These are phyloP conservation scores for Hippopotamus amphibius DNA, from an alignment of 2,113 vertebrate genomes.

Conservation along the genomic window DNA sequence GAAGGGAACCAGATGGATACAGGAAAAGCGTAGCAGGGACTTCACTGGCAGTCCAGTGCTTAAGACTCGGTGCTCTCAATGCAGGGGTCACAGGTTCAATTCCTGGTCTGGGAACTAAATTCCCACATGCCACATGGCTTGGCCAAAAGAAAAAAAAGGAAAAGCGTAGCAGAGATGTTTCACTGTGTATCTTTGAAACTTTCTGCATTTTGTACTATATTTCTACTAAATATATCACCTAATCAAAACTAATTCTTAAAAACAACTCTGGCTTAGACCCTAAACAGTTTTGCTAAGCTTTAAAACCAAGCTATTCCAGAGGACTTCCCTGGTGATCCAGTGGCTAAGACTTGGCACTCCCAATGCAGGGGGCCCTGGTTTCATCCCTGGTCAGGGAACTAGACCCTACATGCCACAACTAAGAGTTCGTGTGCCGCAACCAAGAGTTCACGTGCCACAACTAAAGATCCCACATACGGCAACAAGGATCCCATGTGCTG, in stretches of 20 bases:
- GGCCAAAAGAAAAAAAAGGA: background rate
- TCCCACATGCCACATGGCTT: background rate
- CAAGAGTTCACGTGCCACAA: no score
- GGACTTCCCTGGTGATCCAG: no score
- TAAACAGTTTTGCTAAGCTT: constrained; percentile 20
- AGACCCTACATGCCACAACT: no score
- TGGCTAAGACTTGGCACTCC: no score
- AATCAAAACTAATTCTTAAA: constrained; percentile 15
- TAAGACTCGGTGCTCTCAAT: background rate
- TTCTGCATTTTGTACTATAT: background rate
- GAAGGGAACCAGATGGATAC: background rate
- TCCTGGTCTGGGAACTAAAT: background rate
- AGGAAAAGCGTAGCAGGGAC: background rate
- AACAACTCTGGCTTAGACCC: background rate
- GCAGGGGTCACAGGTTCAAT: background rate
- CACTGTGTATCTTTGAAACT: background rate
- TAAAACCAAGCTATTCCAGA: background rate
- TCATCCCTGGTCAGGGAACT: no score
- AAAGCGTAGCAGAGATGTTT: background rate
- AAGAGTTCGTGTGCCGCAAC: no score
- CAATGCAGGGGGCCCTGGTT: no score
- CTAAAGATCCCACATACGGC: no score
- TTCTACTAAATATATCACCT: background rate
- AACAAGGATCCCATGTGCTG: no score
- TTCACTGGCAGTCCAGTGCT: background rate